These are phyloP conservation scores for Fundulus diaphanus DNA, from an alignment of 2,797 vertebrate species.

Conservation along the genomic window DNA sequence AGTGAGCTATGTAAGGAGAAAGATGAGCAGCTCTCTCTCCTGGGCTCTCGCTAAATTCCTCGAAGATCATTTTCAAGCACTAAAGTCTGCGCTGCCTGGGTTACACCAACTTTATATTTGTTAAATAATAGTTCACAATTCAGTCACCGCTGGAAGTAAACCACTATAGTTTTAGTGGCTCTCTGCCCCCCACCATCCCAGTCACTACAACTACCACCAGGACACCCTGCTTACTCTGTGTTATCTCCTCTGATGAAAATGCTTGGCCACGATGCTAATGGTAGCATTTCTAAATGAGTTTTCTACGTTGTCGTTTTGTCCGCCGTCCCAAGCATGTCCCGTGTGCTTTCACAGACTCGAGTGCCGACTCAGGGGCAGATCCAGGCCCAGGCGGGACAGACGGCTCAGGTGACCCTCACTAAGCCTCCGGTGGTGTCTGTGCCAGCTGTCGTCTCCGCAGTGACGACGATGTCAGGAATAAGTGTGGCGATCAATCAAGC, in stretches of 20 bases:
- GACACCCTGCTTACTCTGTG: neutral
- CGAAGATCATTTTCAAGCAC: no score
- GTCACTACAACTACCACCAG: no score
- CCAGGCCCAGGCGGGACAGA: constrained; percentile 83
- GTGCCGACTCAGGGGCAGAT: constrained; percentile 79
- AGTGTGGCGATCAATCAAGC: constrained; percentile 89
- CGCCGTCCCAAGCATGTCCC: neutral
- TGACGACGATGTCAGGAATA: constrained; percentile 89
- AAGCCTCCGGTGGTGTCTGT: constrained; percentile 91
- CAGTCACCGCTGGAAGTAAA: no score
- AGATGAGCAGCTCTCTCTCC: no score
- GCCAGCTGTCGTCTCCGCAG: constrained; percentile 89
- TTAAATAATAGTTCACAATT: no score
- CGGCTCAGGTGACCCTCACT: constrained; percentile 89
- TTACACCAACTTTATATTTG: no score
- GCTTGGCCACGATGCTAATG: constrained; percentile 45
- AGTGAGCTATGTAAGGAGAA: no score
- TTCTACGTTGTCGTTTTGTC: no score
- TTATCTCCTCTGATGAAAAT: neutral
- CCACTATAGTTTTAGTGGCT: neutral
- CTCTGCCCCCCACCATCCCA: no score
- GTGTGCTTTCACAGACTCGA: constrained; percentile 76
- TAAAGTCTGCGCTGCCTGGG: no score
- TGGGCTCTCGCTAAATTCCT: no score
- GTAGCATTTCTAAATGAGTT: neutral